These are phyloP conservation scores for Artemia franciscana DNA, from an alignment of 1,140 invertebrate species.

Conservation along the genomic window DNA sequence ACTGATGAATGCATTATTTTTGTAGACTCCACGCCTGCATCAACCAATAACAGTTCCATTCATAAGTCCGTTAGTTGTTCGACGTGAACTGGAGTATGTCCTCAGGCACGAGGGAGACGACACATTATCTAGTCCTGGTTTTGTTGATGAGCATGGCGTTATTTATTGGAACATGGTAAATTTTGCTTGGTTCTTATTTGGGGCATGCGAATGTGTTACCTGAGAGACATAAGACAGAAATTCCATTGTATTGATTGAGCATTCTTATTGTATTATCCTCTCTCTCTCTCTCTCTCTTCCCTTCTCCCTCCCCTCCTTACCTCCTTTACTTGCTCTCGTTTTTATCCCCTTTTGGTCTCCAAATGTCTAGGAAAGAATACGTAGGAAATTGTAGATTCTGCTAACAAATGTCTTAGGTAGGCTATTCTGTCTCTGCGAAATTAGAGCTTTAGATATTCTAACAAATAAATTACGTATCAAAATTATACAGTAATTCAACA, in stretches of 20 bases:
- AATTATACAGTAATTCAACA: too few species aligned
- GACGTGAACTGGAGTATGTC: slow-evolving; percentile 88
- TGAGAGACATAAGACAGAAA: too few species aligned
- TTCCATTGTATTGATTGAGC: too few species aligned
- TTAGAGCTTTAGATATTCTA: too few species aligned
- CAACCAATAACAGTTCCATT: slow-evolving; percentile 81
- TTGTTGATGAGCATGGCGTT: slow-evolving; percentile 85
- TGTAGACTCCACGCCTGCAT: background rate
- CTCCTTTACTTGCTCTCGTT: too few species aligned
- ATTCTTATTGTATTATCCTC: background rate
- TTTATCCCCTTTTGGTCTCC: background rate
- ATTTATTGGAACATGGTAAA: slow-evolving; percentile 85
- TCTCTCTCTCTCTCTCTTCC: background rate
- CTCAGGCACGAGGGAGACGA: slow-evolving; percentile 70
- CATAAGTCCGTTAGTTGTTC: slow-evolving; percentile 76
- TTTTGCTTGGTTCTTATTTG: slow-evolving; percentile 7
- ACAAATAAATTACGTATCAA: too few species aligned
- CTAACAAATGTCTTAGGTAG: too few species aligned
- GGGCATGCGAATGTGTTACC: background rate
- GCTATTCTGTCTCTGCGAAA: too few species aligned
- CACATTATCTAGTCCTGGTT: slow-evolving; percentile 50
- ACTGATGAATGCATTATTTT: too few species aligned
- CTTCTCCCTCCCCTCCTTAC: background rate
- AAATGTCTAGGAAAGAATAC: background rate
- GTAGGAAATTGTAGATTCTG: too few species aligned